phyloP scores from a whole-genome alignment of 2,888 invertebrate genomes.

The Temnothorax ravouxi region DNA sequence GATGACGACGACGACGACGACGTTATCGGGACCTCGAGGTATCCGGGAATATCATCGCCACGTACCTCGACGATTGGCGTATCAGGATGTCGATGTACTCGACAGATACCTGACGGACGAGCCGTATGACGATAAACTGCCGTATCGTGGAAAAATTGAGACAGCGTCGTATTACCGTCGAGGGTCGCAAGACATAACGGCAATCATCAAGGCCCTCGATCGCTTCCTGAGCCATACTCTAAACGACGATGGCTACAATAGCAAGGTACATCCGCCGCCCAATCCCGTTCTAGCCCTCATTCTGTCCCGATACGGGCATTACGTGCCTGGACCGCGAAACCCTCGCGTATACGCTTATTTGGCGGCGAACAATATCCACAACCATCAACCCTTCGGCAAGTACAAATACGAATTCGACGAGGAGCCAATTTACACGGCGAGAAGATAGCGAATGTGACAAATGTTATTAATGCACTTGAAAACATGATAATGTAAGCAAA shows the following conservation, averaged over 20 bases:
- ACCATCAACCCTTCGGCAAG: slow-evolving; percentile 89
- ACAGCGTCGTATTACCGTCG: slow-evolving; percentile 60
- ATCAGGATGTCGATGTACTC: slow-evolving; percentile 62
- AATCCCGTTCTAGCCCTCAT: slow-evolving; percentile 89
- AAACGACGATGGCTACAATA: slow-evolving; percentile 86
- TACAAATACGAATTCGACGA: slow-evolving; percentile 86
- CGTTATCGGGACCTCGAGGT: slow-evolving; percentile 13
- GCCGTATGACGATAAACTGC: slow-evolving; percentile 51
- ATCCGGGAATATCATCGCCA: slow-evolving; percentile 42
- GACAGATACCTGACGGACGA: slow-evolving; percentile 63
- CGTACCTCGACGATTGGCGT: slow-evolving; percentile 59
- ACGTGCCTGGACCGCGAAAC: slow-evolving; percentile 85
- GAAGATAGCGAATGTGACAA: slow-evolving; percentile 43
- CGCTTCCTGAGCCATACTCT: slow-evolving; percentile 74
- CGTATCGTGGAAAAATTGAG: slow-evolving; percentile 62
- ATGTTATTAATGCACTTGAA: not conserved
- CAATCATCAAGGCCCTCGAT: slow-evolving; percentile 76
- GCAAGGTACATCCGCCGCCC: slow-evolving; percentile 88
- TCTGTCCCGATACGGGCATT: slow-evolving; percentile 89
- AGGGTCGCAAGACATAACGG: slow-evolving; percentile 70
- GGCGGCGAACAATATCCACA: slow-evolving; percentile 90
- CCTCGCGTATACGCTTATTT: slow-evolving; percentile 87
- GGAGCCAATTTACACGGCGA: slow-evolving; percentile 57
- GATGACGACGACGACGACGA: not conserved
- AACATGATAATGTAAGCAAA: not conserved